phyloP scores from a whole-genome alignment of 2,113 vertebrate genomes.

The Cinclus mexicanus region DNA sequence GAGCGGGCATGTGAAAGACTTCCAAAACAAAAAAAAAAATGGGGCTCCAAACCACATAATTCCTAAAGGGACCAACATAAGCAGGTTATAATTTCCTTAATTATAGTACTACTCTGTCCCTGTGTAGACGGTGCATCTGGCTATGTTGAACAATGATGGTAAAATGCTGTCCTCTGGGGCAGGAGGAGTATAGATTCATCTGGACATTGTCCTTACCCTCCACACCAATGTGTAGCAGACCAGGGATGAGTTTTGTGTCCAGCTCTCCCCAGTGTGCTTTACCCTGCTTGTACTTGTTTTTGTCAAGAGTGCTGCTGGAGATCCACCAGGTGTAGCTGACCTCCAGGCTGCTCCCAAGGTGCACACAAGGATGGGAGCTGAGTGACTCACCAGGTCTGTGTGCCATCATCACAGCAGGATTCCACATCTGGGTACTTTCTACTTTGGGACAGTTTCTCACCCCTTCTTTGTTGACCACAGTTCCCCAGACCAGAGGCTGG shows the following conservation, averaged over 20 bases:
- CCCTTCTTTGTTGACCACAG: background rate
- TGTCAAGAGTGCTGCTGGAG: background rate
- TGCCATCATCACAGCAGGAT: background rate
- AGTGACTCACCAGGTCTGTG: background rate
- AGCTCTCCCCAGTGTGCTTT: background rate
- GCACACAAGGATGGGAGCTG: background rate
- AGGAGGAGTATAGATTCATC: background rate
- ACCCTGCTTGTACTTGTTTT: background rate
- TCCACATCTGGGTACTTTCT: background rate
- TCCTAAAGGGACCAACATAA: too few relatives aligned
- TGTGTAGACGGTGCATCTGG: too few relatives aligned
- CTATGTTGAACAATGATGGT: too few relatives aligned
- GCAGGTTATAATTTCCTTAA: too few relatives aligned
- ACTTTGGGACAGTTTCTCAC: background rate
- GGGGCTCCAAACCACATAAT: too few relatives aligned
- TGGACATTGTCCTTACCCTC: background rate
- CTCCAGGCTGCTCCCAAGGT: background rate
- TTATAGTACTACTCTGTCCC: too few relatives aligned
- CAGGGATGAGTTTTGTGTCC: background rate
- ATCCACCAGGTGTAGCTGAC: background rate
- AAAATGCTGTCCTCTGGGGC: background rate
- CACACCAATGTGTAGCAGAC: fast-evolving
- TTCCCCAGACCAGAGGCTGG: background rate
- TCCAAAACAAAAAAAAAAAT: too few relatives aligned
- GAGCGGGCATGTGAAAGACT: fast-evolving